Conservation (phyloP, 2,113 vertebrate genomes). For the Pelecanoides urinatrix region DNA sequence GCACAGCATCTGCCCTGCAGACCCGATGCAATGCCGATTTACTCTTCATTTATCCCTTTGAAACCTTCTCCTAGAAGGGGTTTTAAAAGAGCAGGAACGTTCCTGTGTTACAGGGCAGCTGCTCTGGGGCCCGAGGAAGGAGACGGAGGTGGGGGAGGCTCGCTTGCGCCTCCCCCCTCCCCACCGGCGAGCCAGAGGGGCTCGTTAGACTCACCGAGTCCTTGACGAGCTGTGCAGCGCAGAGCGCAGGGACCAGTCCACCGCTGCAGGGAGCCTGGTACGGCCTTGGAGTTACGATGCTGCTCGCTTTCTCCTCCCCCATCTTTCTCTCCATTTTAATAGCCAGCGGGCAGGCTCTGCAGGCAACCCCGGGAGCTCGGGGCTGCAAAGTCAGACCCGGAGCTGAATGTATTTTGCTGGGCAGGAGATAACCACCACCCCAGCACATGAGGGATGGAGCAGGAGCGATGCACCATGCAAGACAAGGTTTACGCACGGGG, state of each 20-base stretch:
- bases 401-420: neutral
- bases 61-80: neutral
- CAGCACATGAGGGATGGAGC: neutral
- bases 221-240: neutral
- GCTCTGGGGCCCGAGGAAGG: neutral
- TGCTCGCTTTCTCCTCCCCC: neutral
- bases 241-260: neutral
- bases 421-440: neutral
- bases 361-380: rapidly evolving
- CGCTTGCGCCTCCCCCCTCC: rapidly evolving
- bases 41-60: neutral
- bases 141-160: neutral
- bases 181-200: neutral
- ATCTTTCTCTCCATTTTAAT: neutral
- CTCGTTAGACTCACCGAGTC: rapidly evolving
- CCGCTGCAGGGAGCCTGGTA: neutral
- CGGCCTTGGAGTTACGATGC: neutral
- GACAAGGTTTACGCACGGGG: neutral
- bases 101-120: neutral
- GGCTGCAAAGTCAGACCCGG: neutral
- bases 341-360: neutral
- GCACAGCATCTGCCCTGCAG: neutral
- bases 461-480: neutral
- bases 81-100: neutral
- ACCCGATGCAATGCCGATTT: rapidly evolving